A percentile compares a stretch with the other conserved stretches of the same genome.
Evolutionary conservation across 2,888 invertebrate species (phyloP).

Genomic region (Merodon equestris): DNA sequence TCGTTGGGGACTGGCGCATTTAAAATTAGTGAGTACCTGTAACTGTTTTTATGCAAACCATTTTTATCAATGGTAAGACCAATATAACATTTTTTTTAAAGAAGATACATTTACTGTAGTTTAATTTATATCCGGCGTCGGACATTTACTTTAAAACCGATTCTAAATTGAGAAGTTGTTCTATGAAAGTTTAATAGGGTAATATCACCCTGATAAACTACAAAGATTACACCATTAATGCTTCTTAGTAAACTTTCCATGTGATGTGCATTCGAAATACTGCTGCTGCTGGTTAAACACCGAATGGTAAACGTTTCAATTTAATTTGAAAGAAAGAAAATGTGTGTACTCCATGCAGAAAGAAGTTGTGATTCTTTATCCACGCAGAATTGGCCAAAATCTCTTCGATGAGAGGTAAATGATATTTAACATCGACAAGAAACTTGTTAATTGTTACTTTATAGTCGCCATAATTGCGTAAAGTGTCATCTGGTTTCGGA

Average conservation of each 20-base stretch:
- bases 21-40: slow-evolving; percentile 62
- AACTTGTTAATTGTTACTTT: slow-evolving; percentile 15
- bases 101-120: slow-evolving; percentile 70
- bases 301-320: slow-evolving; percentile 23
- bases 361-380: slow-evolving; percentile 17
- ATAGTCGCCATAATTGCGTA: slow-evolving; percentile 30
- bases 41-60: slow-evolving; percentile 68
- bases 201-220: slow-evolving; percentile 28
- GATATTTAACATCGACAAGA: slow-evolving; percentile 29
- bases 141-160: slow-evolving; percentile 69
- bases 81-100: slow-evolving; percentile 31
- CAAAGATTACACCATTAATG: slow-evolving; percentile 18
- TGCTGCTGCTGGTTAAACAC: slow-evolving; percentile 12
- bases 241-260: slow-evolving; percentile 14
- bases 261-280: slow-evolving; percentile 4
- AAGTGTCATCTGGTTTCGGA: slow-evolving; percentile 10
- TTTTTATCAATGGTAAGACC: slow-evolving; percentile 65
- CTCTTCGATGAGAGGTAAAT: slow-evolving; percentile 7
- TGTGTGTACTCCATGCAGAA: slow-evolving; percentile 23
- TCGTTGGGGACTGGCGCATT: background rate
- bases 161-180: slow-evolving; percentile 52
- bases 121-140: slow-evolving; percentile 47
- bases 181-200: slow-evolving; percentile 17
- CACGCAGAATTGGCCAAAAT: slow-evolving; percentile 15
- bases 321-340: slow-evolving; percentile 23